A percentile compares a stretch with the other conserved stretches of the same genome.
Evolutionary conservation across 2,797 vertebrate species (phyloP).

Genomic region (Manis pentadactyla): DNA sequence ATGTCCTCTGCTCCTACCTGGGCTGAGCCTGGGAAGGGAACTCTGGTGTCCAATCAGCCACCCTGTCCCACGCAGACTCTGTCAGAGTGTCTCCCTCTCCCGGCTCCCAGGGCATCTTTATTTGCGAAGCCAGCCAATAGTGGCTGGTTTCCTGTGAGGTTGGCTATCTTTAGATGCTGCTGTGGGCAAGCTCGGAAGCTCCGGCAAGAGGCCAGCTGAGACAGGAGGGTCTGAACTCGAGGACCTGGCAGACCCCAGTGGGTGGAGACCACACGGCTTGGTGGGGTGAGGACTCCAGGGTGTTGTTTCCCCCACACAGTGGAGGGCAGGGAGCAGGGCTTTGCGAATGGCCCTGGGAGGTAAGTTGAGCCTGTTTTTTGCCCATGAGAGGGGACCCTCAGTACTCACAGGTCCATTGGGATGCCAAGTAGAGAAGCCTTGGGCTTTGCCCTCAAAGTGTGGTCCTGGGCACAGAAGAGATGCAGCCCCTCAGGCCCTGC

Average conservation of each 20-base stretch:
- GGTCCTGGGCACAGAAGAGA: neutral
- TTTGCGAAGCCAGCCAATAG: slow-evolving; percentile 77
- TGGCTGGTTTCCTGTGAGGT: slow-evolving; percentile 77
- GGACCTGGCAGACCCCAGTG: neutral
- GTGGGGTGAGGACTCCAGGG: neutral
- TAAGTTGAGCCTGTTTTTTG: neutral
- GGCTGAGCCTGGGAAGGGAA: neutral
- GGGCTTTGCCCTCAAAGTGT: neutral
- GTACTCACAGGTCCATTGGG: neutral
- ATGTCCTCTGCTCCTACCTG: slow-evolving; percentile 61
- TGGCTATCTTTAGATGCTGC: slow-evolving; percentile 58
- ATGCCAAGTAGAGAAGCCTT: neutral
- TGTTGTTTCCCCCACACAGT: neutral
- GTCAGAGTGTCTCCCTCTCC: slow-evolving; percentile 48
- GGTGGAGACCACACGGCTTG: no score
- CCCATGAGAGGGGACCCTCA: neutral
- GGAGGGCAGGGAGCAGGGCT: neutral
- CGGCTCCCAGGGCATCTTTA: slow-evolving; percentile 52
- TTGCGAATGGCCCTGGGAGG: no score
- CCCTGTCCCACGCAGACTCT: neutral
- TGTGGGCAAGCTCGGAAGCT: neutral
- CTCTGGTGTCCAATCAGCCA: neutral
- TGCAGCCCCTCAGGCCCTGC: no score
- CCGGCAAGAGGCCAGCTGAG: neutral
- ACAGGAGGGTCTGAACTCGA: neutral